Percentiles rank a stretch among this genome's conserved stretches.
These are phyloP conservation scores for Chloroceryle aenea DNA, from an alignment of 2,113 vertebrate species.

Conservation along the genomic window DNA sequence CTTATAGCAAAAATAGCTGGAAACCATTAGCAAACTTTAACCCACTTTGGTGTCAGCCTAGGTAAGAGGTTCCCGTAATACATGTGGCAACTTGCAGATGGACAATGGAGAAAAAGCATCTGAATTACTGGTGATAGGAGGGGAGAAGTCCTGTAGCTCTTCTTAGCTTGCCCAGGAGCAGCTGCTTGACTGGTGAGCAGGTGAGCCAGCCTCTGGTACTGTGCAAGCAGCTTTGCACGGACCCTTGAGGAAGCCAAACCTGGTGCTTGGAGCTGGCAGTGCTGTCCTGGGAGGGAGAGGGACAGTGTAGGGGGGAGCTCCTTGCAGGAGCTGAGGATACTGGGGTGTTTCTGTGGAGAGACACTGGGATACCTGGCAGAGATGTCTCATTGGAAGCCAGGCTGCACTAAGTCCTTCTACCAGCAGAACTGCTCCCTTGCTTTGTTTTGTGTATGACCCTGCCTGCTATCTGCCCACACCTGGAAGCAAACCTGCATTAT, in stretches of 20 bases:
- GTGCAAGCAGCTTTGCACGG: not conserved
- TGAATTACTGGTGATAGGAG: not conserved
- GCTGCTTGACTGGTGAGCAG: not conserved
- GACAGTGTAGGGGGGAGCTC: not conserved
- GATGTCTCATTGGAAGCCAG: not conserved
- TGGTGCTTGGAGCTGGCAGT: not conserved
- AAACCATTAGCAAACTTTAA: not conserved
- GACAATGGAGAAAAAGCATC: rapidly evolving
- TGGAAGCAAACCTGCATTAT: not conserved
- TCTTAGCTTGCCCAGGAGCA: not conserved
- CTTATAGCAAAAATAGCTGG: not conserved
- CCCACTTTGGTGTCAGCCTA: not conserved
- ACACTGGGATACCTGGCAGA: not conserved
- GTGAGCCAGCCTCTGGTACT: not conserved
- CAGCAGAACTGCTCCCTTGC: not conserved
- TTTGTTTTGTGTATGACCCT: not conserved
- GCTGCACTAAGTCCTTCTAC: not conserved
- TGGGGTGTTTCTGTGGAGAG: not conserved
- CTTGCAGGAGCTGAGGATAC: not conserved
- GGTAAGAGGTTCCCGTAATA: not conserved
- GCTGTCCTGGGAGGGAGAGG: not conserved
- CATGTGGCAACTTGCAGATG: not conserved
- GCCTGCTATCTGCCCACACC: not conserved
- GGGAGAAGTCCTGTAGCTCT: not conserved
- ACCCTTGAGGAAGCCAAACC: not conserved